Conservation (phyloP, 2,113 vertebrate genomes). For the Myotis brandtii region DNA sequence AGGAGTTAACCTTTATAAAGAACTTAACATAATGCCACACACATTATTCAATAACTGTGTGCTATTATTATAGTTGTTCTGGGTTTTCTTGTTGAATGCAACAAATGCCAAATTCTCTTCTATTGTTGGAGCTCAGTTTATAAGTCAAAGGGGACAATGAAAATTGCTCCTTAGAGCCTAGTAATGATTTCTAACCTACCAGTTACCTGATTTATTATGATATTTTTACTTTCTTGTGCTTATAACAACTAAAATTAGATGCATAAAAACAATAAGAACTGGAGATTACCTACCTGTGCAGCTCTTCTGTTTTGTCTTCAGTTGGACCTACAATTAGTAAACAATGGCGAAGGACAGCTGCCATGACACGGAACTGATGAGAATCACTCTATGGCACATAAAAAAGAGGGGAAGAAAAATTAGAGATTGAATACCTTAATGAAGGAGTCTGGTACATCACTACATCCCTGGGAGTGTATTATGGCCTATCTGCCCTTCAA, state of each 20-base stretch:
- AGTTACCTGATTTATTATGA: background rate
- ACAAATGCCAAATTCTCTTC: slow-evolving; percentile 50
- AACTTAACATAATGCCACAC: background rate
- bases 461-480: background rate
- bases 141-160: slow-evolving; percentile 2
- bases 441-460: slow-evolving; percentile 29
- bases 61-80: background rate
- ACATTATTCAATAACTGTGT: background rate
- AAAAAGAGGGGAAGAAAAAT: slow-evolving; percentile 81
- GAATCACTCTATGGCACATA: slow-evolving; percentile 91
- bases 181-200: slow-evolving; percentile 31
- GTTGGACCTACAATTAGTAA: slow-evolving; percentile 94
- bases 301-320: slow-evolving; percentile 97
- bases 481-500: background rate
- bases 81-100: background rate
- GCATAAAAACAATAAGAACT: background rate
- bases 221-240: slow-evolving; percentile 41
- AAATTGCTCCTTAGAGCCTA: background rate
- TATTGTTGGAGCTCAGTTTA: background rate
- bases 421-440: slow-evolving; percentile 80
- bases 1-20: slow-evolving; percentile 22
- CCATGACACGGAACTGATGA: slow-evolving; percentile 94
- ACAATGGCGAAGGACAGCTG: slow-evolving; percentile 95
- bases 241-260: slow-evolving; percentile 6
- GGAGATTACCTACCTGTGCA: slow-evolving; percentile 92